Conservation (phyloP, 2,113 vertebrate species). For the Erythrocercus mccallii region DNA sequence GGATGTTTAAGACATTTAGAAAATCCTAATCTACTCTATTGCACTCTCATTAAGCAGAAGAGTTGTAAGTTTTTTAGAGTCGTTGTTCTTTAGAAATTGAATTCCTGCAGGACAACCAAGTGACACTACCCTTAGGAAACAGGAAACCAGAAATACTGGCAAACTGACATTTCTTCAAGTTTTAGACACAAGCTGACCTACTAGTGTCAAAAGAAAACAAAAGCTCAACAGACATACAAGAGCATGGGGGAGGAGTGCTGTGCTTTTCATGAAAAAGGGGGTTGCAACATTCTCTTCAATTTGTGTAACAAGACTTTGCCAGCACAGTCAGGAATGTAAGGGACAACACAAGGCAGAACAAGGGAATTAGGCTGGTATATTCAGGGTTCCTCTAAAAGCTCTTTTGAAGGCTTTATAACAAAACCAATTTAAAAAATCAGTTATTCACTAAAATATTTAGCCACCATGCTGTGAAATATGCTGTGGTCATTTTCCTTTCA, state of each 20-base stretch:
- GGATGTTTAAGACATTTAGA: not conserved
- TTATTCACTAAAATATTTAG: not conserved
- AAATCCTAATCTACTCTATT: not conserved
- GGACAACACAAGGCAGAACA: not conserved
- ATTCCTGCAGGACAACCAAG: constrained; percentile 14
- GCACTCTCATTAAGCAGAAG: not conserved
- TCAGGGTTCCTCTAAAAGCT: not conserved
- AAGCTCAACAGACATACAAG: constrained; percentile 15
- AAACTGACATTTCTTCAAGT: constrained; percentile 28
- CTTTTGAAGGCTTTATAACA: not conserved
- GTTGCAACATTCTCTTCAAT: constrained; percentile 14
- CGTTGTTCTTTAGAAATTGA: not conserved
- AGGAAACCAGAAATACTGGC: constrained; percentile 39
- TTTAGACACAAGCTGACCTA: constrained; percentile 55
- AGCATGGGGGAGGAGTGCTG: not conserved
- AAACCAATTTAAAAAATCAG: not conserved
- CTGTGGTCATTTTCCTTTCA: not conserved
- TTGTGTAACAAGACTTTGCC: not conserved
- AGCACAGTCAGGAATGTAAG: not conserved
- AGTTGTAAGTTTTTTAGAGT: not conserved
- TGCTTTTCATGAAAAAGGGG: not conserved
- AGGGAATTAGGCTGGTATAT: not conserved
- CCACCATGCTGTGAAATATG: not conserved
- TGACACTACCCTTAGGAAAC: constrained; percentile 2
- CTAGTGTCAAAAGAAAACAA: constrained; percentile 53